phyloP scores from a whole-genome alignment of 92 coral and sea anemone species.

The Isaurus tuberculatus region DNA sequence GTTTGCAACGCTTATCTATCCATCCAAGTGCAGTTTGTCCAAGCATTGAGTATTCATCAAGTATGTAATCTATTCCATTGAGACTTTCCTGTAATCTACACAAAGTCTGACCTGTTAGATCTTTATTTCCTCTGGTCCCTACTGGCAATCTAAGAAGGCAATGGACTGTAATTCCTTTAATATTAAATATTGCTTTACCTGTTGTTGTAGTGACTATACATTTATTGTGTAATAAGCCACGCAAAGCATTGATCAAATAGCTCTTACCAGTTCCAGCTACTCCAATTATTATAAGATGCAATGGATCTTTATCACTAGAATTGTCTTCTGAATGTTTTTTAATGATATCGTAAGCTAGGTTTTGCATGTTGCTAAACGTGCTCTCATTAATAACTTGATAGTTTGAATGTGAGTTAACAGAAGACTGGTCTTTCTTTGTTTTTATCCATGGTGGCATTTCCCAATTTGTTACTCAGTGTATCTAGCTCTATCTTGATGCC shows the following conservation, averaged over 20 bases:
- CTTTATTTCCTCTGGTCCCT: slow-evolving; percentile 7
- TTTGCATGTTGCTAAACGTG: slow-evolving; percentile 32
- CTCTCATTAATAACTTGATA: slow-evolving; percentile 25
- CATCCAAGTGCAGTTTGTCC: slow-evolving; percentile 55
- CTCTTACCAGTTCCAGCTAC: slow-evolving; percentile 16
- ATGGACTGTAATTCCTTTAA: slow-evolving; percentile 30
- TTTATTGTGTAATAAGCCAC: slow-evolving; percentile 20
- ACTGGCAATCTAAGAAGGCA: slow-evolving; percentile 36
- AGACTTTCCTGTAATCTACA: slow-evolving; percentile 4
- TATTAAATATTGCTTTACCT: slow-evolving; percentile 42
- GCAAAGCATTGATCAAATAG: slow-evolving; percentile 5
- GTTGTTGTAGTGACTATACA: slow-evolving; percentile 46
- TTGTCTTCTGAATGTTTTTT: slow-evolving; percentile 3
- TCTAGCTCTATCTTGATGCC: slow-evolving; percentile 7
- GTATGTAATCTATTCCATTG: not conserved
- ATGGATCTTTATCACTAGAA: not conserved
- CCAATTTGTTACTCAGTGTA: slow-evolving; percentile 21
- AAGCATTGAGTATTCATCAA: slow-evolving; percentile 57
- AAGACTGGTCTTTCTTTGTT: slow-evolving; percentile 19
- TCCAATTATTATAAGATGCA: not conserved
- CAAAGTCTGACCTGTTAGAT: slow-evolving; percentile 17
- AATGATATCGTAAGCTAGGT: slow-evolving; percentile 33
- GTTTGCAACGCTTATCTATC: slow-evolving; percentile 59
- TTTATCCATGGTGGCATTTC: slow-evolving; percentile 42
- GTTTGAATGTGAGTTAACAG: not conserved